Percentiles rank a stretch among this genome's conserved stretches.
phyloP scores from a whole-genome alignment of 2,113 vertebrate genomes.

The Sporophila hypoxantha region DNA sequence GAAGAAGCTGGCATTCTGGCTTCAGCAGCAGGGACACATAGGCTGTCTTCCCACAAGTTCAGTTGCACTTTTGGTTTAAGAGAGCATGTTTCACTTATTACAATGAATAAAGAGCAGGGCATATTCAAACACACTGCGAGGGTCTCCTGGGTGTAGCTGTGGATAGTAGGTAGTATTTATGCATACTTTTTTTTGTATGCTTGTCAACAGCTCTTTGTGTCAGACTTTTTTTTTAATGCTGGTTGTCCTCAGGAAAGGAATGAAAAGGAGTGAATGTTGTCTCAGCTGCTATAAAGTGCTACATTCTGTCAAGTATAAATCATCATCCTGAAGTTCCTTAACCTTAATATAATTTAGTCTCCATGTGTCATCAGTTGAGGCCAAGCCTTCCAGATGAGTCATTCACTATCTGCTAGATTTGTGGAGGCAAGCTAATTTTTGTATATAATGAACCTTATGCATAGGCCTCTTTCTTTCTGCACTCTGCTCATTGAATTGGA shows the following conservation, averaged over 20 bases:
- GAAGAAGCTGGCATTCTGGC: not conserved
- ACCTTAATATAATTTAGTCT: slow-evolving; percentile 9
- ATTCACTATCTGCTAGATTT: not conserved
- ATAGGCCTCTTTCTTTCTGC: not conserved
- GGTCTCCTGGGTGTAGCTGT: slow-evolving; percentile 1
- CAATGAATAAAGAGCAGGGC: not conserved
- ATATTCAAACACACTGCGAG: not conserved
- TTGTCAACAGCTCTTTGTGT: slow-evolving; percentile 35
- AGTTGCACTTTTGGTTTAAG: not conserved
- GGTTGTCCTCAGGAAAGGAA: slow-evolving; percentile 21
- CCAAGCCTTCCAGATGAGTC: slow-evolving; percentile 10
- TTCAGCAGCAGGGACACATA: not conserved
- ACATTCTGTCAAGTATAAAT: slow-evolving; percentile 5
- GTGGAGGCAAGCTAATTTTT: slow-evolving; percentile 4
- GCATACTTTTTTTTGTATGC: not conserved
- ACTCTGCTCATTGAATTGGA: not conserved
- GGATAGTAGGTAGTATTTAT: not conserved
- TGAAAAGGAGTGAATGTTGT: slow-evolving; percentile 8
- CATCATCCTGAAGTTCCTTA: slow-evolving; percentile 41
- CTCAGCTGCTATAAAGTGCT: slow-evolving; percentile 23
- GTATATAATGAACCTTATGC: not conserved
- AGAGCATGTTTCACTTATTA: not conserved
- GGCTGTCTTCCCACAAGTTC: not conserved
- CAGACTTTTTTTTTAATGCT: not conserved
- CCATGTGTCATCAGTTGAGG: slow-evolving; percentile 7